Base-by-base conservation (phyloP, 2,888 invertebrate species). In the Agriopis leucophaearia region DNA sequence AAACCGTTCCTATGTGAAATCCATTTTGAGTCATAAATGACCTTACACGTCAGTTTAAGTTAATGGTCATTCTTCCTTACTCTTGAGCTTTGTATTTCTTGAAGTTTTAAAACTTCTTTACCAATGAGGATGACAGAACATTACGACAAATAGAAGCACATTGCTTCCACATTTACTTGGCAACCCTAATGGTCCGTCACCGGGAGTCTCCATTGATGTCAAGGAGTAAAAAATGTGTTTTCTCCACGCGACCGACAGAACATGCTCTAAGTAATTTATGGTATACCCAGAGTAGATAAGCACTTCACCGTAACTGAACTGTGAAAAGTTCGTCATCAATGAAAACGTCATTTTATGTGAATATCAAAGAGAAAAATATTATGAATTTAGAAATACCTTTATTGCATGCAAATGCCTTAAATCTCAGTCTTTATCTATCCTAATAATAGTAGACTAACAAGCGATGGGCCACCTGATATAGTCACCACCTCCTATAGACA, bases 141-240 rank as follows among this genome's bases (percentile, higher is more conserved):
- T 42, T 42, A 42, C 10, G 5, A 7, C 12, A 44, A 13, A 44
- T 13, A n/a, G 13, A 13, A 15, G 8, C 12, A 18, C 13, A 50
- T n/a, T 16, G 40, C 42, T 50, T n/a, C 38, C 42, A 57, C 18
- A 58, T 57, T 40, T 67, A 44, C 36, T 42, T 56, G 63, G 42
- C 72, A 72, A 54, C 74, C 73, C 74, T 72, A 60, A 13, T 9
- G 27, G 48, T 27, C 40, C 47, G 65, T 67, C 72, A 69, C 63
- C 66, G 69, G 69, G 68, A 64, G 66, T 71, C 71, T 74, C 73
- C 71, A 72, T 79, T 78, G 78, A 76, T 70, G 78, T 79, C 79
- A 71, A 69, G 70, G 54, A 52, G 75, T 78, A 79, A 79, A 83
- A 81, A 83, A 81, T 80, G 74, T 78, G 80, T 77, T 81, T 78